Evolutionary conservation across 64 coral and sea anemone genomes (phyloP).

Genomic region (Montipora capricornis): DNA sequence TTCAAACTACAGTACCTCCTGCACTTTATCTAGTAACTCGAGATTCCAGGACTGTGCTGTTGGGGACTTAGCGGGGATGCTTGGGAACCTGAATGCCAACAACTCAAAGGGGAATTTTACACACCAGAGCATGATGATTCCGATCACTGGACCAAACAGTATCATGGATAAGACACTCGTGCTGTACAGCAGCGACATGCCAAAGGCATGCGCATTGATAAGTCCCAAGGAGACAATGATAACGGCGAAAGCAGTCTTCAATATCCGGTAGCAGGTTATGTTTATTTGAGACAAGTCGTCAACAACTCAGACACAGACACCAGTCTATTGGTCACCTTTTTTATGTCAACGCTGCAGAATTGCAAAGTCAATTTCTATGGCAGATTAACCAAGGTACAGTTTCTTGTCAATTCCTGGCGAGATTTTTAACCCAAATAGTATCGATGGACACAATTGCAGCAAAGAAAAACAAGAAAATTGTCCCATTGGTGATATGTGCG

Average conservation of each 20-base stretch:
- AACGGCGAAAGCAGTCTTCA: constrained; percentile 63
- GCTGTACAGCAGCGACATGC: constrained; percentile 26
- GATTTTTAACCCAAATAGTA: constrained; percentile 59
- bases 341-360: constrained; percentile 41
- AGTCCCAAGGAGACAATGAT: constrained; percentile 3
- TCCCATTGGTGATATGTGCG: constrained; percentile 63
- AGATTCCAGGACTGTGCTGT: constrained; percentile 71
- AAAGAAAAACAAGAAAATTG: constrained; percentile 38
- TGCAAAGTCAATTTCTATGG: constrained; percentile 38
- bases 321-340: constrained; percentile 66
- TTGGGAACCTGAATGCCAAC: constrained; percentile 44
- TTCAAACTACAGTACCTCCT: neutral
- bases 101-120: constrained; percentile 21
- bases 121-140: constrained; percentile 42
- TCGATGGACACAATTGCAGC: constrained; percentile 30
- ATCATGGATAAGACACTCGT: constrained; percentile 84
- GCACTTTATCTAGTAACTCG: constrained; percentile 4
- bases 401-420: constrained; percentile 27
- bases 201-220: constrained; percentile 78
- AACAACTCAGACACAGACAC: constrained; percentile 62
- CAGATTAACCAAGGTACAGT: constrained; percentile 34
- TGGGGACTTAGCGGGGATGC: constrained; percentile 76
- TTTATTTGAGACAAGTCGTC: constrained; percentile 71
- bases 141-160: constrained; percentile 70
- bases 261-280: constrained; percentile 72